These are phyloP conservation scores for Trinorchestia longiramus DNA, from an alignment of 1,140 invertebrate genomes.

Conservation along the genomic window DNA sequence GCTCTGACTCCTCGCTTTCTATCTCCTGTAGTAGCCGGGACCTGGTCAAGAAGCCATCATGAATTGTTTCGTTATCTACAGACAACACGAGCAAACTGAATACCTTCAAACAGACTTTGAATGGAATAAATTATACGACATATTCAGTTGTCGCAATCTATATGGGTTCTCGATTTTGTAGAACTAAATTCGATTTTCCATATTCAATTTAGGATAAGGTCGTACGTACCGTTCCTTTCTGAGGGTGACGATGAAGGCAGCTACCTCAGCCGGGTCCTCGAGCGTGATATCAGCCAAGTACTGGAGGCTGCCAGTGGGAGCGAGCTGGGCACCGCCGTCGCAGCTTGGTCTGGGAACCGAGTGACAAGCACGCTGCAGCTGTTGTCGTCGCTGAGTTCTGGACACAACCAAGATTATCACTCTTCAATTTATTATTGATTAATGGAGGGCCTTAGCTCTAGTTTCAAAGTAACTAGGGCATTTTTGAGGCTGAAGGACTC, in stretches of 20 bases:
- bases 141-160: not conserved
- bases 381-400: not conserved
- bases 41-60: not conserved
- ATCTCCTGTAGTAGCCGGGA: constrained; percentile 31
- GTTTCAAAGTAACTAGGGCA: not conserved
- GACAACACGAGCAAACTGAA: not conserved
- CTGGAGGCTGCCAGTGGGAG: not conserved
- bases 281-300: not conserved
- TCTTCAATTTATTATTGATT: not conserved
- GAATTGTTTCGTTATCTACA: not conserved
- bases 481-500: not conserved
- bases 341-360: not conserved
- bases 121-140: not conserved
- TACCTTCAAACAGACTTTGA: not conserved
- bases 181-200: no score
- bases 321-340: not conserved
- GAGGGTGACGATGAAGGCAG: constrained; percentile 11
- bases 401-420: not conserved
- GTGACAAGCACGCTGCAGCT: not conserved
- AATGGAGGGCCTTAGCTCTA: not conserved
- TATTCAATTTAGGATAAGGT: no score
- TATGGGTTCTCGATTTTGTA: not conserved
- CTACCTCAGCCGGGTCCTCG: constrained; percentile 12
- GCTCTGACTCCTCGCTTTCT: constrained; percentile 47
- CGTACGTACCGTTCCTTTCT: constrained; percentile 8